Evolutionary conservation across 2,797 vertebrate genomes (phyloP), one percentile per base, ranked within the genome.

Genomic region (Hemitrygon akajei): DNA sequence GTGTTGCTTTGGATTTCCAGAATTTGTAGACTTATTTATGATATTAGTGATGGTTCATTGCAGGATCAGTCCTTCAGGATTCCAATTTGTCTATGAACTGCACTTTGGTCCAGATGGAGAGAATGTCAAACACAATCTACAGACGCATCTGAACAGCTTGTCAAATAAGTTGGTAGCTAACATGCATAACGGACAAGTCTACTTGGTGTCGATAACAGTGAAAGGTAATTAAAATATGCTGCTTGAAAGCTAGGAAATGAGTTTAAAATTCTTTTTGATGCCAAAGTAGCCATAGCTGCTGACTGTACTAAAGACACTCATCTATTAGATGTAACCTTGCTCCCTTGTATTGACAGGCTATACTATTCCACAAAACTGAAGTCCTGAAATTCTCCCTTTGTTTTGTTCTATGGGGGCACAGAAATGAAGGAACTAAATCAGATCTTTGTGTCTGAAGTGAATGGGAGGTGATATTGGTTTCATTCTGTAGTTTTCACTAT

Each of bases 91-190:
- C 47, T 93, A 93, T 30, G 37, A 93, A 37, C 69, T 93, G 14
- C 37, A 93, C 47, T 93, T 93, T 76, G 73, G 47, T 76, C 40
- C 7, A 27, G n/a, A 93, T 76, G 71, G 71, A n/a, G 91, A 76
- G 25, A 56, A 75, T 12, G 18, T 93, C 25, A 47, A 30, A 10
- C 2, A 58, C 27, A 30, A 40, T 58, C 27, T 93, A 58, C 91
- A 93, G 71, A 76, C 12, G 47, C 27, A 30, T 20, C 56, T 93
- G 91, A 93, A 76, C 56, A 76, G 76, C 40, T 30, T 93, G 40
- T 30, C 73, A 18, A 93, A 76, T 47, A 93, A 58, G 91, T 93
- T 71, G 12, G 71, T 93, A 71, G 71, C 25, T 58, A 76, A 76
- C 34, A 40, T n/a, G 14, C 75, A 22, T 11, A 76, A 30, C n/a